Evolutionary conservation across 2,888 invertebrate species (phyloP), one percentile per base, ranked within the genome.

Genomic region (Leptopilina syphax): DNA sequence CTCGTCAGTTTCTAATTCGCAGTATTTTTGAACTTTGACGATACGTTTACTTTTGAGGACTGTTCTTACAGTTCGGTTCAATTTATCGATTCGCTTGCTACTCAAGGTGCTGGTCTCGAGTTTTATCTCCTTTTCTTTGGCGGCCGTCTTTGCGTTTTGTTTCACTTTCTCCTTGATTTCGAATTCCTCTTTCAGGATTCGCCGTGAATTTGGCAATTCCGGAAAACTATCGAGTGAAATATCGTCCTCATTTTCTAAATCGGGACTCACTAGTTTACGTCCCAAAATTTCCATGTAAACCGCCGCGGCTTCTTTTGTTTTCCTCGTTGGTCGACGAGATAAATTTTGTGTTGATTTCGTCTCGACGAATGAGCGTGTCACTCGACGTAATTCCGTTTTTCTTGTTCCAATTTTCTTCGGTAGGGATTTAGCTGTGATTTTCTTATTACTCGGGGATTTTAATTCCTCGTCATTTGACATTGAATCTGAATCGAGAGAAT

Each of bases 261-360:
- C 94, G 44, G 94, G 94, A 84, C 94, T 93, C 27, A 94, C 94
- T 77, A 96, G 92, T 88, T 95, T 95, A 85, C 95, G 94, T 4
- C 95, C 95, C 73, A 96, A 93, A 83, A 96, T 94, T 87, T 96
- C 96, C 95, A 96, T 95, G 84, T 95, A 96, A 78, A 95, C 94
- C 8, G 95, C 94, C 1, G 96, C 96, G 41, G 95, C 95, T 91
- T 96, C 95, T 90, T 96, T 96, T 0, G 96, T 96, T 90, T 95
- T 96, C 57, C 96, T 93, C 10, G 94, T 93, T 0, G 95, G 95
- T 65, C 95, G 89, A 81, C 90, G 89, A 6, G 89, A 83, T n/a
- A 88, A 76, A 70, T 47, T 67, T 12, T 81, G 82, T 5, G 84
- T 73, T 24, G 85, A 68, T 63, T 84, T 63, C 9, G 85, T 87